Base-by-base conservation (phyloP, 2,113 vertebrate species). In the Eublepharis macularius region DNA sequence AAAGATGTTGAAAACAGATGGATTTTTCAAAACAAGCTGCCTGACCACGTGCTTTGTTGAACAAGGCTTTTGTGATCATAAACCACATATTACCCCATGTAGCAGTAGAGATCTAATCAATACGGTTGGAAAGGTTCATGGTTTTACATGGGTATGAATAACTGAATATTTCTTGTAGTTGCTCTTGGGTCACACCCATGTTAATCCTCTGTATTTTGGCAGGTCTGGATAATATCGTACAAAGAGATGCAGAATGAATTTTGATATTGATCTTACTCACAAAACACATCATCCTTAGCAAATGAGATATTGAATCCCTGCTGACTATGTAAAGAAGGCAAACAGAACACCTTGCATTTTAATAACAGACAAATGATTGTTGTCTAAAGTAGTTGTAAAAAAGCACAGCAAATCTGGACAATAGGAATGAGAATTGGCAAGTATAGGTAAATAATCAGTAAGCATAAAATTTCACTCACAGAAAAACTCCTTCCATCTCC, bases 181-280 rank as follows among this genome's bases (percentile, higher is more conserved):
- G 80, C 70, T 90, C 74, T 74, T 78, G 87, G 17, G 76, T 86
- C 54, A 51, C 78, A 75, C 78, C 76, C 0, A 11, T 79, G n/a
- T 68, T 9, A 34, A 80, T 85, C 89, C 76, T 87, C 76, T 57
- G 11, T 89, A 66, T 83, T 82, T 69, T 76, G 60, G 36, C 77
- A 81, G 88, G 92, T 49, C 88, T 88, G 86, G 89, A 90, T 90
- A 90, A 91, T 75, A 81, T 60, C 86, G 75, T n/a, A 86, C 86
- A 93, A 89, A 92, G 78, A 92, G 60, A 91, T 91, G 77, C 86
- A 90, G 91, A 92, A 77, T 68, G 82, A 86, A 74, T 91, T 83
- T 93, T 72, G 16, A 75, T 80, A 90, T 88, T 78, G 88, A 4
- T 75, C 88, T 54, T 81, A 51, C 66, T 86, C 84, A 81, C 1